Evolutionary conservation across 1,140 invertebrate species (phyloP), one percentile per base, ranked within the genome.

Genomic region (Heterodera schachtii): DNA sequence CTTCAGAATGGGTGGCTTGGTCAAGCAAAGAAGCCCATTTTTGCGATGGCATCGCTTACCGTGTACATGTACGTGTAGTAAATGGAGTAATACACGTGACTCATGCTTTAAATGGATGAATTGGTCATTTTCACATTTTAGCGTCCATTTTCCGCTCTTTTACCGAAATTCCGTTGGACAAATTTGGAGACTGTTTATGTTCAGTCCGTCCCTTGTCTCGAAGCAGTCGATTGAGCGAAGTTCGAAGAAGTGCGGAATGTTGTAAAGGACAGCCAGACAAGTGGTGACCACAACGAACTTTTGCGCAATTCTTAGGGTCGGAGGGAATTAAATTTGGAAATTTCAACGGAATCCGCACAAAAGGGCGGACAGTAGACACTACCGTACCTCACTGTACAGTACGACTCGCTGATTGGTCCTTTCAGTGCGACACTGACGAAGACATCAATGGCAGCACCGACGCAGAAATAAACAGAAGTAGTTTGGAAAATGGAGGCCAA

Each of bases 401-500:
- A 90, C 31, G 86, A 75, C 49, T 84, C 77, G 67, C 79, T 83
- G 57, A 87, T 84, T 46, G 83, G 74, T 41, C 78, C 80, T 8
- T 85, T 85, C 21, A 89, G 80, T 3, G 86, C 87, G 5, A 89
- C 86, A n/a, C 60, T 70, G 75, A 90, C 89, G 78, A 90, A 89
- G 46, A 89, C 86, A 73, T 89, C 88, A 2, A 89, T 84, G 19
- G 87, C 88, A 9, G 89, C 88, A 19, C 83, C 89, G 3, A 89
- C 85, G 71, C 89, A 90, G 82, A 89, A 89, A 73, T 89, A 89
- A 11, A 89, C 88, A 1, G 89, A 90, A 31, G 86, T 90, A 6
- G 88, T 90, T 81, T 89, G 88, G 73, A 90, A 90, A n/a, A 90
- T 84, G 11, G 89, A 84, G 44, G 87, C 87, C 31, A 89, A 73